Evolutionary conservation across 2,888 invertebrate genomes (phyloP).

Genomic region (Xestia ashworthii): DNA sequence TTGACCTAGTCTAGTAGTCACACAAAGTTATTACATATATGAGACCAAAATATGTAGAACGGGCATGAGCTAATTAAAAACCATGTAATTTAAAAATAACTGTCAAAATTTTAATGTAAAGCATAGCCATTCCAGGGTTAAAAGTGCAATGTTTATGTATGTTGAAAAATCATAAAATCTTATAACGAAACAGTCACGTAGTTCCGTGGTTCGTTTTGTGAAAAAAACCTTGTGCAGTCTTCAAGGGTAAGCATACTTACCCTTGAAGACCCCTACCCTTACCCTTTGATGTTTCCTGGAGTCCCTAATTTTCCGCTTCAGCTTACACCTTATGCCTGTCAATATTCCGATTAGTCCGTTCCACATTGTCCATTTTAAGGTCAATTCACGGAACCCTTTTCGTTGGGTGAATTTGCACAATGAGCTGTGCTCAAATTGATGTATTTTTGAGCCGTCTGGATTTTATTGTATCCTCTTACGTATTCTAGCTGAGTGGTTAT

Average conservation of each 20-base stretch:
- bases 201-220: neutral
- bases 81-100: neutral
- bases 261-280: neutral
- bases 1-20: neutral
- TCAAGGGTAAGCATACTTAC: neutral
- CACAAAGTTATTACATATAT: neutral
- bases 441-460: slow-evolving; percentile 63
- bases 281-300: neutral
- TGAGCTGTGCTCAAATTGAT: slow-evolving; percentile 56
- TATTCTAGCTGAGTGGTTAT: slow-evolving; percentile 37
- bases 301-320: slow-evolving; percentile 15
- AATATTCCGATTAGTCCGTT: slow-evolving; percentile 58
- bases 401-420: slow-evolving; percentile 61
- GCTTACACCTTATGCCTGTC: slow-evolving; percentile 22
- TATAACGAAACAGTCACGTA: neutral
- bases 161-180: neutral
- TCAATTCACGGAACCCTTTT: slow-evolving; percentile 65
- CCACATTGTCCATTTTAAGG: slow-evolving; percentile 69
- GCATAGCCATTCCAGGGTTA: neutral
- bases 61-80: neutral
- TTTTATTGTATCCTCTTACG: slow-evolving; percentile 58
- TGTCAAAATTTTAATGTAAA: neutral
- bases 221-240: neutral
- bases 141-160: neutral
- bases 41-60: neutral